A percentile compares a stretch with the other conserved stretches of the same genome.
phyloP scores from a whole-genome alignment of 2,888 invertebrate genomes.

The Cordilura impudica region DNA sequence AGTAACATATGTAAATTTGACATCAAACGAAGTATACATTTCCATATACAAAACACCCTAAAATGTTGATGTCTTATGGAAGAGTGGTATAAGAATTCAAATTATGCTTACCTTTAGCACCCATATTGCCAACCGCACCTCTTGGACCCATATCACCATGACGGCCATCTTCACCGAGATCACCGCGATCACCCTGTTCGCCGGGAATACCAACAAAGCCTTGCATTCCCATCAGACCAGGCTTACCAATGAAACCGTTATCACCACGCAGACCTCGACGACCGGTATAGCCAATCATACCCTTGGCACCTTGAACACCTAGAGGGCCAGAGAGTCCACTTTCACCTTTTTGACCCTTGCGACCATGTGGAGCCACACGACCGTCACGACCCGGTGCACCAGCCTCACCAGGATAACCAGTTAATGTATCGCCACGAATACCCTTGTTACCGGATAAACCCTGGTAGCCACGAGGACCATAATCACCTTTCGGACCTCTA shows the following conservation, averaged over 20 bases:
- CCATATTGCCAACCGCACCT: constrained; percentile 77
- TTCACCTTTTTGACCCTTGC: constrained; percentile 78
- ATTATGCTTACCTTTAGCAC: constrained; percentile 71
- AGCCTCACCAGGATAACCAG: constrained; percentile 74
- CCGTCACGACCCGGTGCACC: constrained; percentile 78
- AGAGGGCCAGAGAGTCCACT: constrained; percentile 74
- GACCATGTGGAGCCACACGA: constrained; percentile 72
- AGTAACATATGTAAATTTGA: not conserved
- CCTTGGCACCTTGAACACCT: constrained; percentile 77
- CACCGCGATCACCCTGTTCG: constrained; percentile 79
- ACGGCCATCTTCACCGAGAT: constrained; percentile 79
- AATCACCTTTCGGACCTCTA: constrained; percentile 80
- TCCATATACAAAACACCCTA: too few relatives aligned
- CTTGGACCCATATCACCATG: constrained; percentile 71
- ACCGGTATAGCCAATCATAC: constrained; percentile 79
- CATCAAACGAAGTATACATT: not conserved
- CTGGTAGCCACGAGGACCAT: constrained; percentile 80
- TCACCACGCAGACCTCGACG: constrained; percentile 77
- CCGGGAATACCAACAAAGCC: constrained; percentile 74
- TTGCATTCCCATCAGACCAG: constrained; percentile 67
- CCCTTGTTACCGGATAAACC: constrained; percentile 81
- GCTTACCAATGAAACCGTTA: constrained; percentile 72
- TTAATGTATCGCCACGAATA: constrained; percentile 75
- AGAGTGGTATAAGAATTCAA: not conserved
- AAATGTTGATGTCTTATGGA: too few relatives aligned